These are phyloP conservation scores for Ascidia mentula DNA, from an alignment of 23 tunicate genomes.

Conservation along the genomic window DNA sequence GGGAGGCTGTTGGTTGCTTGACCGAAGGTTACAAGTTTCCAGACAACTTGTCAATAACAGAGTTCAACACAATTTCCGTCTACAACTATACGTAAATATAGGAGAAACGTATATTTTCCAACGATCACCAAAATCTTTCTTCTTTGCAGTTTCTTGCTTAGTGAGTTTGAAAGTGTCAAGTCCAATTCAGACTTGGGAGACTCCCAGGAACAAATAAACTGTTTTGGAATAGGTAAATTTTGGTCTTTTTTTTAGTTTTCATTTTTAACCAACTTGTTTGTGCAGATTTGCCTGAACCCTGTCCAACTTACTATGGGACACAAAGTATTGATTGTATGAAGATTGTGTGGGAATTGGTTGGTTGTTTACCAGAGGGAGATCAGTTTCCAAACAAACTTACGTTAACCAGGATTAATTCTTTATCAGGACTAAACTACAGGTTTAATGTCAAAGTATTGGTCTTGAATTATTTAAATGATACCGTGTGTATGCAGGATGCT, in stretches of 20 bases:
- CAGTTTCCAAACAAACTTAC: slow-evolving; percentile 17
- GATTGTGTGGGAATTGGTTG: slow-evolving; percentile 12
- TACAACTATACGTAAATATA: background rate
- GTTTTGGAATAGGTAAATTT: background rate
- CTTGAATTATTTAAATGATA: background rate
- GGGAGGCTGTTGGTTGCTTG: background rate
- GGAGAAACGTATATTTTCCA: too few species aligned
- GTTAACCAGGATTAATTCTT: background rate
- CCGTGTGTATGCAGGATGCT: background rate
- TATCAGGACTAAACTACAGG: background rate
- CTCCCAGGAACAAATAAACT: background rate
- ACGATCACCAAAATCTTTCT: too few species aligned
- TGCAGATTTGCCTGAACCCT: slow-evolving; percentile 12
- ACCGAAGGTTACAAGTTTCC: background rate
- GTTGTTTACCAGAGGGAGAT: slow-evolving; percentile 15
- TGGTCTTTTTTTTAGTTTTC: too few species aligned
- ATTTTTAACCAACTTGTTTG: too few species aligned
- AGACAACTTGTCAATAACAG: background rate
- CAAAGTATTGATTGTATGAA: slow-evolving; percentile 19
- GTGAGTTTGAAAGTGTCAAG: background rate
- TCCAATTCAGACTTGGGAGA: background rate
- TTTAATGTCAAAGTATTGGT: background rate
- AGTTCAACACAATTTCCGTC: background rate
- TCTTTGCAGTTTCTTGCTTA: background rate
- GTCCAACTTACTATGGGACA: slow-evolving; percentile 25